Conservation (phyloP, 2,797 vertebrate genomes). For the Myotis pilosus region DNA sequence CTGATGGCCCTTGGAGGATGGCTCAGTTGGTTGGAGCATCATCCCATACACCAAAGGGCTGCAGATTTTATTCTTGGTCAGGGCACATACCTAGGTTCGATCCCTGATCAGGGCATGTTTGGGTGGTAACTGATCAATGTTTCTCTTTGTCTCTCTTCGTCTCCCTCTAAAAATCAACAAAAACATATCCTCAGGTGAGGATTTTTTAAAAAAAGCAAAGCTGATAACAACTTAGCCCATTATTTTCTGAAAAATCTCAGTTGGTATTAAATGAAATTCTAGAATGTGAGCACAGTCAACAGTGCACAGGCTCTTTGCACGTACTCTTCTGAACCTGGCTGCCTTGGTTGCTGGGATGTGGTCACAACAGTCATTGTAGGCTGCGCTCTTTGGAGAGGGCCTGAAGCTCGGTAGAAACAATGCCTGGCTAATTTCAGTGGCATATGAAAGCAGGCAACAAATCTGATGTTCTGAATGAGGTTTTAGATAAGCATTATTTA, state of each 20-base stretch:
- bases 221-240: not conserved
- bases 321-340: rapidly evolving
- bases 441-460: not conserved
- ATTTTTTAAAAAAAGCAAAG: not conserved
- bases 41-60: not conserved
- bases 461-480: not conserved
- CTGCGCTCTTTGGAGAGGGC: rapidly evolving
- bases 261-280: not conserved
- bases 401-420: rapidly evolving
- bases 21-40: not conserved
- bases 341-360: not conserved
- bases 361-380: rapidly evolving
- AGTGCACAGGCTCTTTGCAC: not conserved
- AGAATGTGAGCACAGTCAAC: rapidly evolving
- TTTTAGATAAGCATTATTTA: not conserved
- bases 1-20: not conserved
- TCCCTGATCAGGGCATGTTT: not conserved
- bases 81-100: not conserved
- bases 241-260: not conserved
- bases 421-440: not conserved
- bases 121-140: not conserved
- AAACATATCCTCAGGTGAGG: not conserved
- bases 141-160: not conserved
- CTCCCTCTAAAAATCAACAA: not conserved
- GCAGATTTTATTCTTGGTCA: not conserved